A percentile compares a stretch with the other conserved stretches of the same genome.
Evolutionary conservation across 1,140 invertebrate species (phyloP).

Genomic region (Agraylea sexmaculata): DNA sequence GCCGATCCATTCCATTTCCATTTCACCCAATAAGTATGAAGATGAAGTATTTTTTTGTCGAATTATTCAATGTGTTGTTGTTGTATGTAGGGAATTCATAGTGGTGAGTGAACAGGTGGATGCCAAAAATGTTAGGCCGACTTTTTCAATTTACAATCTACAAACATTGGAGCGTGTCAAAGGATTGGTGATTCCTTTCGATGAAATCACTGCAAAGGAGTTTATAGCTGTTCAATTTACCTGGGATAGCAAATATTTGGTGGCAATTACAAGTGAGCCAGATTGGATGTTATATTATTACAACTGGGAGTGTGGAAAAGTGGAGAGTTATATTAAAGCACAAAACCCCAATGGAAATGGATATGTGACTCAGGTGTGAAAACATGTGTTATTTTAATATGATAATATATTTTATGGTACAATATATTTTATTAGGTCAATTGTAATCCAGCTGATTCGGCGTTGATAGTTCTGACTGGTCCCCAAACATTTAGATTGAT

Average conservation of each 20-base stretch:
- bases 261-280: conserved; percentile 63
- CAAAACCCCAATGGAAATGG: conserved; percentile 49
- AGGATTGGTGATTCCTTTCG: conserved; percentile 46
- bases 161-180: conserved; percentile 48
- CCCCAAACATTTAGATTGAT: conserved; percentile 62
- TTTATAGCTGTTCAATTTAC: conserved; percentile 67
- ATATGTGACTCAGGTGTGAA: conserved; percentile 24
- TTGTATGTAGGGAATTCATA: conserved; percentile 41
- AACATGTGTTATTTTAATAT: too few species aligned
- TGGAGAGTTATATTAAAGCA: conserved; percentile 62
- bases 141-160: conserved; percentile 54
- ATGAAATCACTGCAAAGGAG: conserved; percentile 38
- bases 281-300: conserved; percentile 73
- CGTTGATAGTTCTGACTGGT: conserved; percentile 62
- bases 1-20: conserved; percentile 40
- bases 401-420: background rate
- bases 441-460: conserved; percentile 63
- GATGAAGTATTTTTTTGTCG: conserved; percentile 2
- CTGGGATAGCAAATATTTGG: conserved; percentile 63
- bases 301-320: conserved; percentile 73
- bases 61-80: background rate
- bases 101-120: conserved; percentile 37
- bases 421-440: conserved; percentile 26
- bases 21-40: conserved; percentile 54
- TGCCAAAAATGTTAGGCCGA: conserved; percentile 34